Conservation (phyloP, 1,140 invertebrate genomes). For the Bombus confusus region DNA sequence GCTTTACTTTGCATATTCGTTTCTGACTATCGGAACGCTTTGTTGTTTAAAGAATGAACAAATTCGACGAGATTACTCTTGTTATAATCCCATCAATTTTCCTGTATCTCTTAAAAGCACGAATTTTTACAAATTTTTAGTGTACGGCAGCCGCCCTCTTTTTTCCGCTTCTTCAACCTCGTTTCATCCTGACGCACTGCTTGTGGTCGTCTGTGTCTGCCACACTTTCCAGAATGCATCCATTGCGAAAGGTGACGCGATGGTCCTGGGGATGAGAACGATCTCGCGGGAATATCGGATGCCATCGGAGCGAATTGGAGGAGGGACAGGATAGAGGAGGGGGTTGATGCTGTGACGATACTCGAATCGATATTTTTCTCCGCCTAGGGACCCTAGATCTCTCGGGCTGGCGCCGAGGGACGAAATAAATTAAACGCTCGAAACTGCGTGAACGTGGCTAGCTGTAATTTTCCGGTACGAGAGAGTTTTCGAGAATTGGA, state of each 20-base stretch:
- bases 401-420: constrained; percentile 25
- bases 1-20: no score
- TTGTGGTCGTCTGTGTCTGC: background rate
- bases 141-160: background rate
- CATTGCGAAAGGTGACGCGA: constrained; percentile 49
- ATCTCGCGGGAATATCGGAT: constrained; percentile 65
- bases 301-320: constrained; percentile 60
- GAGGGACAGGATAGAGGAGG: background rate
- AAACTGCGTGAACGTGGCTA: constrained; percentile 41
- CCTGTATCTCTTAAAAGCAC: background rate
- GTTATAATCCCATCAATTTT: background rate
- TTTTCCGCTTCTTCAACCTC: background rate
- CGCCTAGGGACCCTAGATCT: constrained; percentile 48
- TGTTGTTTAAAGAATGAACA: no score
- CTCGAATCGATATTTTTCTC: constrained; percentile 66
- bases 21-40: no score
- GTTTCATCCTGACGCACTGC: background rate
- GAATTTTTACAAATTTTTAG: no score
- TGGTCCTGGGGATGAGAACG: constrained; percentile 48
- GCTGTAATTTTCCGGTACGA: constrained; percentile 11
- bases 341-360: constrained; percentile 42
- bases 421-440: constrained; percentile 59
- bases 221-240: constrained; percentile 2
- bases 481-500: background rate
- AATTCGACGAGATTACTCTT: no score